A percentile compares a stretch with the other conserved stretches of the same genome.
Evolutionary conservation across 2,888 invertebrate species (phyloP).

Genomic region (Lasioglossum villosulum): DNA sequence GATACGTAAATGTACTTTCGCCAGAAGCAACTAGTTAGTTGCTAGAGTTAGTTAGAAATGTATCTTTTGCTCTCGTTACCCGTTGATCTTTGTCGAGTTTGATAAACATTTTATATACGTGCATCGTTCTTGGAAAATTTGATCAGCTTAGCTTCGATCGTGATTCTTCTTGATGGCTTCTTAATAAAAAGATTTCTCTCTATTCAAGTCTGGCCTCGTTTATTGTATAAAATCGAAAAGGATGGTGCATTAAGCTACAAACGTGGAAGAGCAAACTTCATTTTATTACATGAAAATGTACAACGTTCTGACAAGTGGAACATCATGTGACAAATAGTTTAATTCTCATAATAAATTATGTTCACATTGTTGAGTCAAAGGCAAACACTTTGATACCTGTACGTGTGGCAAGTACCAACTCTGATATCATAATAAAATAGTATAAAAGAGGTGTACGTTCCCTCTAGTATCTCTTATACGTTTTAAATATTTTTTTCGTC

Average conservation of each 20-base stretch:
- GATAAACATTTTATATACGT: background rate
- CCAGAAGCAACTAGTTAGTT: constrained; percentile 1
- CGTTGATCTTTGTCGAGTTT: background rate
- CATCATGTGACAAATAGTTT: constrained; percentile 43
- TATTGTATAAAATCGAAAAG: background rate
- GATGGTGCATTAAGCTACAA: background rate
- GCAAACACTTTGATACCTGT: constrained; percentile 51
- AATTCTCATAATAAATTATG: constrained; percentile 41
- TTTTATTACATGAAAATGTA: constrained; percentile 70
- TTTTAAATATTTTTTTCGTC: constrained; percentile 3
- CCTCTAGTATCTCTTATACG: constrained; percentile 31
- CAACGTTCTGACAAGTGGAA: constrained; percentile 57
- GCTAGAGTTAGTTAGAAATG: background rate
- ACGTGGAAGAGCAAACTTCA: constrained; percentile 48
- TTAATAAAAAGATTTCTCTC: constrained; percentile 13
- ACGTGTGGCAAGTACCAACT: constrained; percentile 25
- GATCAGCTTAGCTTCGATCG: background rate
- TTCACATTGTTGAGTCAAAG: constrained; percentile 44
- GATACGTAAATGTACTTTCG: constrained; percentile 17
- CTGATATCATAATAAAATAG: constrained; percentile 63
- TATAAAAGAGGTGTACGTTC: constrained; percentile 59
- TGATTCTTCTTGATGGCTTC: background rate
- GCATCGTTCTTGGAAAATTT: background rate
- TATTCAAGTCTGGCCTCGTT: background rate
- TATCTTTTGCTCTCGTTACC: background rate